These are phyloP conservation scores for Threskiornis aethiopicus DNA, from an alignment of 2,797 vertebrate genomes.

Conservation along the genomic window DNA sequence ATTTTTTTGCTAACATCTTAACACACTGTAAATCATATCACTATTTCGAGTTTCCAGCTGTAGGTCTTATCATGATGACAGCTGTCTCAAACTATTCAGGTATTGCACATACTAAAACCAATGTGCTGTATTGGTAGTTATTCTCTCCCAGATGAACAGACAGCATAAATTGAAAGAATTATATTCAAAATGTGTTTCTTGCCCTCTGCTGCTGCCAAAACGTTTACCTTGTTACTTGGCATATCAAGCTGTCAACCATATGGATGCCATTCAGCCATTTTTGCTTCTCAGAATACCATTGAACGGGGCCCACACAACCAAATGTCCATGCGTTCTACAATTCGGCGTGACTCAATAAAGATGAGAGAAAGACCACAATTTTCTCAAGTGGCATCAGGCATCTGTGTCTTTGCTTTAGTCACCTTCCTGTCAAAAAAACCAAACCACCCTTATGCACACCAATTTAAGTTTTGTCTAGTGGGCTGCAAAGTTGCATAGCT, in stretches of 20 bases:
- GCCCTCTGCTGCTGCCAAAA: slow-evolving; percentile 46
- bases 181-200: slow-evolving; percentile 19
- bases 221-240: slow-evolving; percentile 60
- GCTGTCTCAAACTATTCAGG: neutral
- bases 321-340: slow-evolving; percentile 62
- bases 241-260: slow-evolving; percentile 70
- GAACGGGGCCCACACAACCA: slow-evolving; percentile 67
- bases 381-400: neutral
- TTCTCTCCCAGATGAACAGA: neutral
- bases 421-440: neutral
- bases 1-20: neutral
- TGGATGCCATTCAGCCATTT: slow-evolving; percentile 70
- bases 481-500: neutral
- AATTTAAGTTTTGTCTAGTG: neutral
- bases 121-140: neutral
- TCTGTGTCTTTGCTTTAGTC: slow-evolving; percentile 2
- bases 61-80: neutral
- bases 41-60: neutral
- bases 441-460: neutral
- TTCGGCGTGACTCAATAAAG: slow-evolving; percentile 35
- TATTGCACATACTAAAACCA: neutral
- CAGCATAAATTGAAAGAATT: neutral
- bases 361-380: neutral
- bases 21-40: neutral
- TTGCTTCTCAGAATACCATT: slow-evolving; percentile 29